phyloP scores from a whole-genome alignment of 2,797 vertebrate species.

The Hyperoplus immaculatus region DNA sequence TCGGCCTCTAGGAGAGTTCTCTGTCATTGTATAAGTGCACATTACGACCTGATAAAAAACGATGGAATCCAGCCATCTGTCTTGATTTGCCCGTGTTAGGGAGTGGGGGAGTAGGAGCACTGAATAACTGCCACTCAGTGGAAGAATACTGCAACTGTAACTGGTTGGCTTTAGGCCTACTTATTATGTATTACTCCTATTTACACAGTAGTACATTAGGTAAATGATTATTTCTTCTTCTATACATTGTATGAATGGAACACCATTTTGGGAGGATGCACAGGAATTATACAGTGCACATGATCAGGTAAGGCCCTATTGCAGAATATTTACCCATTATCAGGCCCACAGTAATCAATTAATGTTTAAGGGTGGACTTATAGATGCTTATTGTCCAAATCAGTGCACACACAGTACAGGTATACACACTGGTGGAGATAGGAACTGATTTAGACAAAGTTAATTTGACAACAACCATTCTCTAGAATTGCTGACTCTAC shows the following conservation, averaged over 20 bases:
- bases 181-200: not conserved
- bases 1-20: constrained; percentile 65
- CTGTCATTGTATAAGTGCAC: constrained; percentile 77
- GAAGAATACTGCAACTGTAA: constrained; percentile 75
- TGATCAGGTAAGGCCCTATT: not conserved
- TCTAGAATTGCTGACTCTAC: too few relatives aligned
- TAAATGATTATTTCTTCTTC: not conserved
- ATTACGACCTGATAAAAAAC: constrained; percentile 78
- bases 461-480: too few relatives aligned
- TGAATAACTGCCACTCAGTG: constrained; percentile 81
- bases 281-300: not conserved
- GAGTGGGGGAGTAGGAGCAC: constrained; percentile 48
- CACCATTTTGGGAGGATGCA: not conserved
- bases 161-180: constrained; percentile 1
- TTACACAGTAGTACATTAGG: not conserved
- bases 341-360: not conserved
- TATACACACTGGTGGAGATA: not conserved
- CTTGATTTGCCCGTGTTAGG: constrained; percentile 74
- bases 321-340: not conserved
- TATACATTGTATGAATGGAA: not conserved
- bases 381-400: not conserved
- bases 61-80: constrained; percentile 73
- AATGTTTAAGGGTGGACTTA: not conserved
- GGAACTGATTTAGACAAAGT: too few relatives aligned
- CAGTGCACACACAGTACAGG: not conserved